Evolutionary conservation across 2,797 vertebrate genomes (phyloP), one percentile per base, ranked within the genome.

Genomic region (Leuciscus waleckii): DNA sequence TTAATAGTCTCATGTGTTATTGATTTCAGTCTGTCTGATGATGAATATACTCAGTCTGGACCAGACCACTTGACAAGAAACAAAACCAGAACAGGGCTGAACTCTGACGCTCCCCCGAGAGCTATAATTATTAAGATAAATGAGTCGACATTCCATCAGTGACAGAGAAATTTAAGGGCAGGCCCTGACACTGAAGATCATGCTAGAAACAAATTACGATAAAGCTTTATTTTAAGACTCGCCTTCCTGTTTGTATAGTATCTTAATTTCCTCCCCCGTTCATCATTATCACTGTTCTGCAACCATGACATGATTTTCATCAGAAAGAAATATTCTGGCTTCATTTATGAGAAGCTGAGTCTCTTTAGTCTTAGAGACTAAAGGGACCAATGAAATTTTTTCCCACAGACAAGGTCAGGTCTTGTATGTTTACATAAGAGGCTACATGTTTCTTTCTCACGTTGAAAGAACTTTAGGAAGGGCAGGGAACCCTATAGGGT

Each of bases 391-490:
- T 46, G 23, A 56, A 35, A 37, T 69, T 56, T 77, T 16, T 46
- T 56, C 63, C 74, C 82, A 75, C 56, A 43, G 82, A 77, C 23
- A n/a, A 70, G 83, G 75, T 84, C 83, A 84, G 9, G 74, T 26
- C 83, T 58, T n/a, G 41, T 32, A 16, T 78, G 23, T 84, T 84
- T 84, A 17, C 65, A 70, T 67, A 58, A 58, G 61, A 70, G 63
- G 37, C 37, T 84, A 19, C 71, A 68, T 77, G 46, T 43, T 77
- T 77, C 46, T 16, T 69, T 84, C 65, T 78, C 63, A 84, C 76
- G 56, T 70, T n/a, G 41, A 70, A 84, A 26, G 17, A 84, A 77
- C 63, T 84, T 35, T 56, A 56, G 83, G 83, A 79, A 84, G 79
- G 49, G 43, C 67, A 69, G 65, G 13, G 49, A 61, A 61, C 8